Percentiles rank a stretch among this genome's conserved stretches.
Evolutionary conservation across 2,888 invertebrate genomes (phyloP).

Genomic region (Sinhomidia bicolor): DNA sequence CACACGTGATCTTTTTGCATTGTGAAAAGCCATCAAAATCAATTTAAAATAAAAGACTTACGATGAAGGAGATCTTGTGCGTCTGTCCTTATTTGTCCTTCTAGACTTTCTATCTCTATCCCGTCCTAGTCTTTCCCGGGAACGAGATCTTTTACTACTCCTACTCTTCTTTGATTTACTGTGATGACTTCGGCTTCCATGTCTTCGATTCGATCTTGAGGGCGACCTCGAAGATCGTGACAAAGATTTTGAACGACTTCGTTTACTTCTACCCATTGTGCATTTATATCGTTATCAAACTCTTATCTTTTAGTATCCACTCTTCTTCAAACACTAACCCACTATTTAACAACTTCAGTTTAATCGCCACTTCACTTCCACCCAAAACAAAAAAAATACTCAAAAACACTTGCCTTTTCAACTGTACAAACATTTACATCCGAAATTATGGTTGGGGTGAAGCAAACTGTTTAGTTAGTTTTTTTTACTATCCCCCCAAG

Average conservation of each 20-base stretch:
- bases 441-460: no score
- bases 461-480: no score
- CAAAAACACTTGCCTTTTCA: no score
- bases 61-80: slow-evolving; percentile 72
- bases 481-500: no score
- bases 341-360: no score
- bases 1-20: no score
- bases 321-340: background rate
- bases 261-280: slow-evolving; percentile 75
- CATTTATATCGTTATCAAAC: background rate
- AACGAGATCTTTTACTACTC: slow-evolving; percentile 89
- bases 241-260: slow-evolving; percentile 76
- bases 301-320: background rate
- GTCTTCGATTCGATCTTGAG: slow-evolving; percentile 66
- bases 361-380: no score
- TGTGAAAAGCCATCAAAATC: no score
- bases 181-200: slow-evolving; percentile 75
- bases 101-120: slow-evolving; percentile 86
- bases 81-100: slow-evolving; percentile 67
- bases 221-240: slow-evolving; percentile 77
- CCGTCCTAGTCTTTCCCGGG: slow-evolving; percentile 88
- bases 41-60: slow-evolving; percentile 57
- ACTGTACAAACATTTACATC: no score
- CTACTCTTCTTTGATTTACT: slow-evolving; percentile 77
- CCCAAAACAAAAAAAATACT: no score